Evolutionary conservation across 2,888 invertebrate species (phyloP), one percentile per base, ranked within the genome.

Genomic region (Himalopsyche tibetana): DNA sequence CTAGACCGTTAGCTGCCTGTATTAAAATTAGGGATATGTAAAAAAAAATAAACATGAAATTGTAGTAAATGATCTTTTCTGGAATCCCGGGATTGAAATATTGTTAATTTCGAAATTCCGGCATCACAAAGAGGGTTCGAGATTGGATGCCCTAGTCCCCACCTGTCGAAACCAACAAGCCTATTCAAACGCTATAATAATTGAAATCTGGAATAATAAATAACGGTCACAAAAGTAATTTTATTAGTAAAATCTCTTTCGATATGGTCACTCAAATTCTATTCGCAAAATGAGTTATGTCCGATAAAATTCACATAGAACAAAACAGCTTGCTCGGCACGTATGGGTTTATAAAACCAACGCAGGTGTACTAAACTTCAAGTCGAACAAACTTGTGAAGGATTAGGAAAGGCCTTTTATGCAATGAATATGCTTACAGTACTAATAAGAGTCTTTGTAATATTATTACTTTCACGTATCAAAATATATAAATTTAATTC

Each of bases 251-350:
- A 84, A 84, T 86, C 82, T 86, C 83, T 38, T 86, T 86, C 79
- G 86, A 74, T 63, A 81, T 86, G 86, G 84, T 84, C 84, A 84
- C 38, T 86, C 84, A 74, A 51, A 83, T 17, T 85, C 88, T 74
- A 74, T 87, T 88, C 87, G 88, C 88, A 88, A 88, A 85, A 88
- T 88, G 88, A 88, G 82, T 88, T 85, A 88, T 88, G 87, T 84
- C 84, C 84, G 81, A 85, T 81, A 56, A 36, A 86, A 86, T 88
- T 88, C 88, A 88, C 88, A 88, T 83, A 83, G 79, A 74, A 84
- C 45, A 38, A 63, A 63, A 56, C 84, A 51, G 84, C 82, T 82
- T 45, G 55, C 42, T n/a, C 4, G 55, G 63, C 38, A 74, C 83
- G 69, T 38, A 55, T 19, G 63, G 63, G 12, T 38, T 74, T 74